Conservation (phyloP, 2,797 vertebrate species). For the Gorsachius magnificus region DNA sequence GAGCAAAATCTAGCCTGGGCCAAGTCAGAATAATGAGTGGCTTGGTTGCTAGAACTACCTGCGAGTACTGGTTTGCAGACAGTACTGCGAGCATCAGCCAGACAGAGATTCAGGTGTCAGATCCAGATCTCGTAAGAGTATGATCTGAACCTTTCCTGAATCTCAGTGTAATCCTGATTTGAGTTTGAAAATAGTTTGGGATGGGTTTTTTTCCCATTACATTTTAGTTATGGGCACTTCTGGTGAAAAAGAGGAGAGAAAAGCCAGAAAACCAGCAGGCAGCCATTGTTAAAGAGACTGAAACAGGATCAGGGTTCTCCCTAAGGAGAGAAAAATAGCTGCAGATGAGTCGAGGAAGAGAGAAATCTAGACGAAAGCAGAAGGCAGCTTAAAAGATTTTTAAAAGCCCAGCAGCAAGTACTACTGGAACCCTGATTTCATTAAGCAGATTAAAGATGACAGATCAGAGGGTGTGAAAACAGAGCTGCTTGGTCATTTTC, state of each 20-base stretch:
- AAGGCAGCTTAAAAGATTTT: constrained; percentile 17
- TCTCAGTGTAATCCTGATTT: background rate
- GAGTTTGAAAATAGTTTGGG: background rate
- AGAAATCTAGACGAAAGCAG: constrained; percentile 1
- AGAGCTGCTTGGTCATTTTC: constrained; percentile 26
- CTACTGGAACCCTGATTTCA: constrained; percentile 22
- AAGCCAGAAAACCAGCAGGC: constrained; percentile 30
- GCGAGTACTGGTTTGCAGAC: background rate
- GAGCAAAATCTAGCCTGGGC: background rate
- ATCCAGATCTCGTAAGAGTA: background rate
- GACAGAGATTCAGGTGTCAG: background rate
- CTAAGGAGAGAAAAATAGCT: constrained; percentile 35
- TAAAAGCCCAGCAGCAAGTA: constrained; percentile 25
- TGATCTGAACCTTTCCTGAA: background rate
- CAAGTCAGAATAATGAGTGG: background rate
- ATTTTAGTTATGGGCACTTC: background rate
- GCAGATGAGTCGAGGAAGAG: background rate
- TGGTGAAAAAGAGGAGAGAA: background rate
- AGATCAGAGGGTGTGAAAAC: constrained; percentile 26
- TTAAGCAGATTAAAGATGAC: constrained; percentile 48
- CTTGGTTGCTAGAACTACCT: background rate
- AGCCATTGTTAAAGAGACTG: constrained; percentile 23
- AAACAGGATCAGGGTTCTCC: constrained; percentile 35
- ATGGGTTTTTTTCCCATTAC: background rate
- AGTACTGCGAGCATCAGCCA: background rate